phyloP scores from a whole-genome alignment of 2,797 vertebrate genomes.

The Lutjanus argentimaculatus region DNA sequence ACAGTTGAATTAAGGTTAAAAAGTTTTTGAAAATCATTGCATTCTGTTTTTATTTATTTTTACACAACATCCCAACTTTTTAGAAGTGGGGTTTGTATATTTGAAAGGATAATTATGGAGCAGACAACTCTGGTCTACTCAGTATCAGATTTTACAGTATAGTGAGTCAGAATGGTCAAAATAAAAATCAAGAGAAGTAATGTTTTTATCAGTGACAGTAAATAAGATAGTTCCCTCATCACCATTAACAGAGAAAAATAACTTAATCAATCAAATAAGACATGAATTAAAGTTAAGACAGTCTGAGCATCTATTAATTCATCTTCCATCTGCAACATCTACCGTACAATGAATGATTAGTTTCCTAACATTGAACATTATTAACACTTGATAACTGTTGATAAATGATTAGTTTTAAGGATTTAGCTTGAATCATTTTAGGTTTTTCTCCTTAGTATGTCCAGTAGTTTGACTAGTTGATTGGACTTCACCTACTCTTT shows the following conservation, averaged over 20 bases:
- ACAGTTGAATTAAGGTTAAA: no score
- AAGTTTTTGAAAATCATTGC: no score
- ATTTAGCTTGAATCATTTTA: conserved; percentile 36
- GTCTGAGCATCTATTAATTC: conserved; percentile 52
- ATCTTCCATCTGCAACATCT: conserved; percentile 47
- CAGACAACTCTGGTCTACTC: not conserved
- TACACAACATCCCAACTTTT: no score
- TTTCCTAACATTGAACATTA: conserved; percentile 71
- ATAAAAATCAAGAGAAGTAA: not conserved
- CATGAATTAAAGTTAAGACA: conserved; percentile 24
- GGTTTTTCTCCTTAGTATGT: conserved; percentile 50
- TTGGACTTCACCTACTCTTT: conserved; percentile 51
- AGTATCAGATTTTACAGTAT: not conserved
- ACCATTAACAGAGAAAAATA: conserved; percentile 35
- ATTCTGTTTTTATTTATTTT: no score
- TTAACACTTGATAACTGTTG: conserved; percentile 67
- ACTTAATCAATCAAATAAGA: conserved; percentile 6
- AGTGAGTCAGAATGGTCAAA: not conserved
- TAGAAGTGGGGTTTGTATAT: no score
- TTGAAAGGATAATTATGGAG: not conserved
- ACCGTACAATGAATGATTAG: conserved; percentile 53
- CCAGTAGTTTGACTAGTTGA: conserved; percentile 55
- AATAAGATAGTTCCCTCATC: conserved; percentile 13
- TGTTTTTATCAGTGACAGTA: not conserved
- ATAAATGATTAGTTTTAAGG: conserved; percentile 24